Percentiles rank a stretch among this genome's conserved stretches.
These are phyloP conservation scores for Schizothorax lantsangensis DNA, from an alignment of 2,797 vertebrate genomes.

Conservation along the genomic window DNA sequence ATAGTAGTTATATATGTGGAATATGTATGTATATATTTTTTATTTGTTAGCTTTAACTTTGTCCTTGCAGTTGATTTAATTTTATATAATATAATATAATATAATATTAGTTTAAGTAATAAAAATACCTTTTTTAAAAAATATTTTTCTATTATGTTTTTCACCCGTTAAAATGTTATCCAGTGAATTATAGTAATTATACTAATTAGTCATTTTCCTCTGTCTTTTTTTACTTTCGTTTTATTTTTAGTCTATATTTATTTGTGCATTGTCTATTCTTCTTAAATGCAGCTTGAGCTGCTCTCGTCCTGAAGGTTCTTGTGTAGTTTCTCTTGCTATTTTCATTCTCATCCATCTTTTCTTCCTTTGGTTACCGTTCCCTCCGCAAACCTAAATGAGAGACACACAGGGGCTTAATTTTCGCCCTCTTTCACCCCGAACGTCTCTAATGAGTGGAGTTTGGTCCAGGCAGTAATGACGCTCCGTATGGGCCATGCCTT, in stretches of 20 bases:
- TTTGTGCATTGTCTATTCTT: background rate
- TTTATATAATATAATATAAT: background rate
- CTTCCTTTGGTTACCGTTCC: constrained; percentile 22
- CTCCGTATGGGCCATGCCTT: constrained; percentile 67
- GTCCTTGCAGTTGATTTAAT: background rate
- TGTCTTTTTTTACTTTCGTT: background rate
- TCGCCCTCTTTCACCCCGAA: constrained; percentile 68
- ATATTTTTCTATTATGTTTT: background rate
- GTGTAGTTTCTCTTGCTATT: constrained; percentile 5
- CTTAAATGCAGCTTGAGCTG: background rate
- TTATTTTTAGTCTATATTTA: background rate
- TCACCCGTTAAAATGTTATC: background rate
- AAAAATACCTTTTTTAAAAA: background rate
- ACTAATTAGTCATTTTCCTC: background rate
- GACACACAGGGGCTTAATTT: constrained; percentile 66
- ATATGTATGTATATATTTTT: background rate
- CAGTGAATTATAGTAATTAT: background rate
- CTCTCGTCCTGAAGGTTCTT: background rate
- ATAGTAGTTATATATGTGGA: background rate
- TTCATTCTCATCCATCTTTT: constrained; percentile 29
- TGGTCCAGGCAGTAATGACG: constrained; percentile 78
- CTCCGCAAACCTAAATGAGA: constrained; percentile 65
- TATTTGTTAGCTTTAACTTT: background rate
- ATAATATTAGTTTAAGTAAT: background rate
- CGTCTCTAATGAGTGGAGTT: constrained; percentile 80